A percentile compares a stretch with the other conserved stretches of the same genome.
Evolutionary conservation across 37 sponge, comb jelly and placozoan species (phyloP).

Genomic region (Eunapius fragilis): DNA sequence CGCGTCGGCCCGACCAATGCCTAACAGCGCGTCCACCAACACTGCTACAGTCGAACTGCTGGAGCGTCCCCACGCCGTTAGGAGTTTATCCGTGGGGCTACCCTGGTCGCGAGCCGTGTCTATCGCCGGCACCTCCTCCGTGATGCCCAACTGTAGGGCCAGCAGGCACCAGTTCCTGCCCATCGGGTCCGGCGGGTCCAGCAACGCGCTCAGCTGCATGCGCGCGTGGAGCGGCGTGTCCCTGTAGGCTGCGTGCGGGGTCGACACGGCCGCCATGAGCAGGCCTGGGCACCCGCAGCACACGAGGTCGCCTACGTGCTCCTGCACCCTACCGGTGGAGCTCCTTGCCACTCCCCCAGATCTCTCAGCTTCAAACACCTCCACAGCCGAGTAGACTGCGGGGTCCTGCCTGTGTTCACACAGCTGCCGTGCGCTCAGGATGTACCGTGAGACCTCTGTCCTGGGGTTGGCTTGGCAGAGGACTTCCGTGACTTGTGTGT

Average conservation of each 20-base stretch:
- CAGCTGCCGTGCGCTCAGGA: slow-evolving; percentile 63
- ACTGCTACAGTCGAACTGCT: slow-evolving; percentile 45
- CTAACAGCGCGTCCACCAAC: slow-evolving; percentile 72
- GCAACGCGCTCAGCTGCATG: slow-evolving; percentile 55
- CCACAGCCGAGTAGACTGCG: slow-evolving; percentile 51
- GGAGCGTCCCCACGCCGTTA: slow-evolving; percentile 58
- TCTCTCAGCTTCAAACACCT: slow-evolving; percentile 81
- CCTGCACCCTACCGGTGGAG: slow-evolving; percentile 20
- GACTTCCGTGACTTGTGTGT: slow-evolving; percentile 34
- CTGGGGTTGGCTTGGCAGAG: slow-evolving; percentile 65
- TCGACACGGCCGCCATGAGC: slow-evolving; percentile 65
- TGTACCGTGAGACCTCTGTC: slow-evolving; percentile 31
- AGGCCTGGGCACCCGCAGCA: slow-evolving; percentile 85
- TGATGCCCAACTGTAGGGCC: slow-evolving; percentile 69
- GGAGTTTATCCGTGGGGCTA: slow-evolving; percentile 82
- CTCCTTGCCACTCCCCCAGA: slow-evolving; percentile 21
- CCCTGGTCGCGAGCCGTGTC: slow-evolving; percentile 32
- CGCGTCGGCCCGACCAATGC: slow-evolving; percentile 79
- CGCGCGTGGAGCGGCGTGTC: slow-evolving; percentile 51
- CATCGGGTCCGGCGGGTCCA: slow-evolving; percentile 82
- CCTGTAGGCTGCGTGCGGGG: slow-evolving; percentile 56
- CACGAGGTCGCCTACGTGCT: slow-evolving; percentile 66
- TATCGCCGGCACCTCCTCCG: slow-evolving; percentile 72
- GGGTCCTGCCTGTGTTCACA: slow-evolving; percentile 50
- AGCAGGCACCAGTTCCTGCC: slow-evolving; percentile 91